phyloP scores from a whole-genome alignment of 2,888 invertebrate genomes.

The Leptinotarsa tumamoca region DNA sequence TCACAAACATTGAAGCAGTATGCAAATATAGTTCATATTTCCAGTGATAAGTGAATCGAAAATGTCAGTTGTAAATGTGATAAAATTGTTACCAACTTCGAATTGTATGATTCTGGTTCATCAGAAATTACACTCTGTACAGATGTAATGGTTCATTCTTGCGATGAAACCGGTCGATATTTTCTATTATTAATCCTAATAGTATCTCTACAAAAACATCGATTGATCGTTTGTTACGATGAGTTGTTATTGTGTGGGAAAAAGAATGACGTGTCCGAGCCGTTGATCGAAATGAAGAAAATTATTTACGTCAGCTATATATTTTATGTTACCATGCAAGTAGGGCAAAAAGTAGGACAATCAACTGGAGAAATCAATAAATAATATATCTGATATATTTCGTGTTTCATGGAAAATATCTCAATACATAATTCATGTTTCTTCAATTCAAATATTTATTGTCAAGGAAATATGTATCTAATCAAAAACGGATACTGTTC shows the following conservation, averaged over 20 bases:
- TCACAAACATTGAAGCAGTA: no score
- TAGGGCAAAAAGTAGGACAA: not conserved
- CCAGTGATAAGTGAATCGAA: no score
- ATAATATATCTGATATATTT: no score
- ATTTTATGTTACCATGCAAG: constrained; percentile 5
- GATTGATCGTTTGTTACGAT: not conserved
- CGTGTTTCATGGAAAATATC: not conserved
- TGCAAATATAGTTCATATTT: no score
- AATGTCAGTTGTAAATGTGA: no score
- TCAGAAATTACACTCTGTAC: not conserved
- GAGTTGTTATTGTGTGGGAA: not conserved
- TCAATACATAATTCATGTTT: not conserved
- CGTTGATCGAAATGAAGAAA: not conserved
- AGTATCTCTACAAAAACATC: not conserved
- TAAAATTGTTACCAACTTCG: not conserved
- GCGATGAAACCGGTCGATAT: not conserved
- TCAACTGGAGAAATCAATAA: no score
- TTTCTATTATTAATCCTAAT: constrained; percentile 15
- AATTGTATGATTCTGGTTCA: not conserved
- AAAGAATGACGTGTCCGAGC: not conserved
- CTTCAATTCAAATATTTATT: no score
- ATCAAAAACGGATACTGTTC: no score
- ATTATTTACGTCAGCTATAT: constrained; percentile 1
- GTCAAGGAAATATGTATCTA: no score
- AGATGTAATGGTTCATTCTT: not conserved